Evolutionary conservation across 2,797 vertebrate genomes (phyloP).

Genomic region (Poeciliopsis gracilis): DNA sequence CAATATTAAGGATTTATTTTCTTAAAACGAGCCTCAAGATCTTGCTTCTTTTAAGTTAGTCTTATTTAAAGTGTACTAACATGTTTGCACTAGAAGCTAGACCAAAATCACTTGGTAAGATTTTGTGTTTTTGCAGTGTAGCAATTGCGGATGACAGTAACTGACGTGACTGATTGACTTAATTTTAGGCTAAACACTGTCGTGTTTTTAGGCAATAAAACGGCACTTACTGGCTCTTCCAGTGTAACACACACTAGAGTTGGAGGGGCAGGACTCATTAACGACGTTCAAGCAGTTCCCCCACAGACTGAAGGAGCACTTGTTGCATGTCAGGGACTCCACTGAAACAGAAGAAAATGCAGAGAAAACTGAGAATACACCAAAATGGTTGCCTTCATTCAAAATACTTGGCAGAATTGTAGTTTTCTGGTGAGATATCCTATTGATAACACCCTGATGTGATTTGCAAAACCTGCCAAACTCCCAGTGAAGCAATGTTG

Average conservation of each 20-base stretch:
- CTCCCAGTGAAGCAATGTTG: background rate
- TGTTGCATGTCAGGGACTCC: slow-evolving; percentile 73
- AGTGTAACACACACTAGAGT: slow-evolving; percentile 54
- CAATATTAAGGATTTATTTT: too few species aligned
- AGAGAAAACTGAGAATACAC: background rate
- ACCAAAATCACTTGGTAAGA: too few species aligned
- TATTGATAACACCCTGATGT: background rate
- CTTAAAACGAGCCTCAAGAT: too few species aligned
- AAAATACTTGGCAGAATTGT: background rate
- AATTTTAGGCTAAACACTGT: background rate
- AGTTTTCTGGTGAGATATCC: background rate
- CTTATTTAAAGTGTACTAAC: too few species aligned
- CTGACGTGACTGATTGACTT: background rate
- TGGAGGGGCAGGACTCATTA: background rate
- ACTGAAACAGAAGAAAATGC: slow-evolving; percentile 54
- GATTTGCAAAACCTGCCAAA: background rate
- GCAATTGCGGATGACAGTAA: too few species aligned
- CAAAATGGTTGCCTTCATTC: background rate
- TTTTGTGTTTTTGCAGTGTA: background rate
- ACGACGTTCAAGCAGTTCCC: background rate
- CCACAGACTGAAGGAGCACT: slow-evolving; percentile 21
- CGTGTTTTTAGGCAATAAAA: background rate
- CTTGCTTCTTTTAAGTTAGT: too few species aligned
- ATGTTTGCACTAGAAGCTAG: too few species aligned
- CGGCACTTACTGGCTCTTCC: slow-evolving; percentile 46